Conservation (phyloP, 2,797 vertebrate genomes). For the Rhynchonycteris naso region DNA sequence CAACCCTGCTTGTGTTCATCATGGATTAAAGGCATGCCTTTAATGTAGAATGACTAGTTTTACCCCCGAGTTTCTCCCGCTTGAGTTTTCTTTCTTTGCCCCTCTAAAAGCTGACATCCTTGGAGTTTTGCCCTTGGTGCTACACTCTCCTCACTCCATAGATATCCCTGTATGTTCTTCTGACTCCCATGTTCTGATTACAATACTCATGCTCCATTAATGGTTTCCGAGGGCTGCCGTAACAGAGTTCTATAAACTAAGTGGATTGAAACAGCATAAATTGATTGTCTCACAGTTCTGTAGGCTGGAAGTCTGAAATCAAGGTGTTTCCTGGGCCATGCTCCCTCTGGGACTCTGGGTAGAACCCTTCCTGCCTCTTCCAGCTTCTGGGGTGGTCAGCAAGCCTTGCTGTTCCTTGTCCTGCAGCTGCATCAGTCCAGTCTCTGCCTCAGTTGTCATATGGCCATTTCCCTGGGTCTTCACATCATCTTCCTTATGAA, state of each 20-base stretch:
- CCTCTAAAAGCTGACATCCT: neutral
- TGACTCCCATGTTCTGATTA: neutral
- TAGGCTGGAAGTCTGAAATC: neutral
- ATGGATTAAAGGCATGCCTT: too few relatives aligned
- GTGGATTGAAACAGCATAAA: neutral
- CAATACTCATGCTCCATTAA: accelerated
- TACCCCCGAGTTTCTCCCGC: neutral
- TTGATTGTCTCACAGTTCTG: too few relatives aligned
- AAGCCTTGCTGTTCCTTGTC: neutral
- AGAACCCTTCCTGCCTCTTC: neutral
- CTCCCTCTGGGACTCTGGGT: neutral
- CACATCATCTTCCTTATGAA: neutral
- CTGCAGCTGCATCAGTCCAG: accelerated
- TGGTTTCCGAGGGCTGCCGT: accelerated
- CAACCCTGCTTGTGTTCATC: accelerated
- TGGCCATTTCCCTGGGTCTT: too few relatives aligned
- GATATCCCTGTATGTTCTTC: too few relatives aligned
- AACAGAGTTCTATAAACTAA: neutral
- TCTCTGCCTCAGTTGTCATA: neutral
- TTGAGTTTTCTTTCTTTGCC: neutral
- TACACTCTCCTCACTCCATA: too few relatives aligned
- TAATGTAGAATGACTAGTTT: neutral
- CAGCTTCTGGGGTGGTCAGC: neutral
- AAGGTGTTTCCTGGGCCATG: neutral
- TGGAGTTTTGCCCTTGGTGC: neutral